These are phyloP conservation scores for Poecile montanus DNA, from an alignment of 2,797 vertebrate genomes.

Conservation along the genomic window DNA sequence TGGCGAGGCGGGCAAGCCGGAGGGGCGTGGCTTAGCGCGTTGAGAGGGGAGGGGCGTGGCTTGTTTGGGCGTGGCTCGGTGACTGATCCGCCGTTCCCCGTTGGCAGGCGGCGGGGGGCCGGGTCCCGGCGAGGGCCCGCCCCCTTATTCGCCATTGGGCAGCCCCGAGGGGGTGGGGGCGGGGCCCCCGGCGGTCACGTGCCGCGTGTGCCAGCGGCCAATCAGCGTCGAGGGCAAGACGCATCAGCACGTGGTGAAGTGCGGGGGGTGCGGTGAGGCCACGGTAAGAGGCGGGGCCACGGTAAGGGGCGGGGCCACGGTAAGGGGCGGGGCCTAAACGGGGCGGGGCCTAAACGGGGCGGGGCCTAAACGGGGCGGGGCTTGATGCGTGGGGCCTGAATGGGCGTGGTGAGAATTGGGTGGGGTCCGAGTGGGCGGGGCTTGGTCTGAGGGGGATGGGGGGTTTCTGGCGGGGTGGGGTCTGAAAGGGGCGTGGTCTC, in stretches of 20 bases:
- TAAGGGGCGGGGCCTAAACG: background rate
- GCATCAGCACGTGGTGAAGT: background rate
- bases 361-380: background rate
- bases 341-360: background rate
- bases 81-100: too few species aligned
- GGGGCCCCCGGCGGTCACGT: background rate
- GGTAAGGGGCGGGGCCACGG: background rate
- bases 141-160: background rate
- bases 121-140: background rate
- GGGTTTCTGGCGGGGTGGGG: too few species aligned
- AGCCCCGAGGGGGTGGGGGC: background rate
- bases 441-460: background rate
- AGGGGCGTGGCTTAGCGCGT: background rate
- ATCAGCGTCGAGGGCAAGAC: background rate
- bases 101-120: background rate
- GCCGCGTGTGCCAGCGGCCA: background rate
- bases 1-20: background rate
- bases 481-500: background rate
- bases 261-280: background rate
- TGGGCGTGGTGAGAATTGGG: too few species aligned
- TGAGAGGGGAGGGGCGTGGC: background rate
- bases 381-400: background rate
- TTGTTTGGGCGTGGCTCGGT: background rate
- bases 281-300: background rate
- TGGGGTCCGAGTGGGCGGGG: too few species aligned